phyloP scores from a whole-genome alignment of 2,113 vertebrate species.

The Puffinus mauretanicus region DNA sequence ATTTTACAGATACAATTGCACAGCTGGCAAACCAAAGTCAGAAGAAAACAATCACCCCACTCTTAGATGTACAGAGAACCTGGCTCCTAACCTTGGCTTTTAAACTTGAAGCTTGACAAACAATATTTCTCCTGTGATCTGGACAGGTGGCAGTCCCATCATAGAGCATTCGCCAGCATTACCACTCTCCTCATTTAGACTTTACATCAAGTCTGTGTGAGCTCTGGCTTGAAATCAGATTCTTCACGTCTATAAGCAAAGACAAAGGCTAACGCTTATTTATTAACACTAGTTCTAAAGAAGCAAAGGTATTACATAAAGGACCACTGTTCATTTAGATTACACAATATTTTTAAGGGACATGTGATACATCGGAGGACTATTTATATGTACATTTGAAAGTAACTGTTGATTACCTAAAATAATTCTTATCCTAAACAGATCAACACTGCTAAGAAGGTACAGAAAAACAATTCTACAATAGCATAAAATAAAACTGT shows the following conservation, averaged over 20 bases:
- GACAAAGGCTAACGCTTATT: conserved; percentile 30
- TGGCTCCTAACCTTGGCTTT: conserved; percentile 54
- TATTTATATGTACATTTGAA: conserved; percentile 14
- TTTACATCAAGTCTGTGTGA: conserved; percentile 53
- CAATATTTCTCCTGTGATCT: conserved; percentile 3
- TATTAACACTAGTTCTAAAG: conserved; percentile 4
- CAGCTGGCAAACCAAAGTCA: not conserved
- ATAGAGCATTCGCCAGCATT: not conserved
- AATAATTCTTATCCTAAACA: conserved; percentile 20
- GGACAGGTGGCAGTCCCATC: conserved; percentile 61
- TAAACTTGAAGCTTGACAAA: conserved; percentile 6
- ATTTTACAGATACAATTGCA: not conserved
- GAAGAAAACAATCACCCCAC: not conserved
- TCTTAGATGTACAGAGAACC: not conserved
- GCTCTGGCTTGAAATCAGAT: conserved; percentile 51
- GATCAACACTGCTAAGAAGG: not conserved
- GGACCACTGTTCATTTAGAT: conserved; percentile 7
- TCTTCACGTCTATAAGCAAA: conserved; percentile 50
- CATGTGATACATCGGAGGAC: not conserved
- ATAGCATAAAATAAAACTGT: not conserved
- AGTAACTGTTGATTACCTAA: conserved; percentile 36
- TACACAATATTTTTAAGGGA: conserved; percentile 24
- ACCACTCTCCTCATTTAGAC: conserved; percentile 66
- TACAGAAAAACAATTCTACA: not conserved
- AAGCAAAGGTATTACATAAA: conserved; percentile 37